Evolutionary conservation across 2,113 vertebrate genomes (phyloP).

Genomic region (Scytalopus superciliaris): DNA sequence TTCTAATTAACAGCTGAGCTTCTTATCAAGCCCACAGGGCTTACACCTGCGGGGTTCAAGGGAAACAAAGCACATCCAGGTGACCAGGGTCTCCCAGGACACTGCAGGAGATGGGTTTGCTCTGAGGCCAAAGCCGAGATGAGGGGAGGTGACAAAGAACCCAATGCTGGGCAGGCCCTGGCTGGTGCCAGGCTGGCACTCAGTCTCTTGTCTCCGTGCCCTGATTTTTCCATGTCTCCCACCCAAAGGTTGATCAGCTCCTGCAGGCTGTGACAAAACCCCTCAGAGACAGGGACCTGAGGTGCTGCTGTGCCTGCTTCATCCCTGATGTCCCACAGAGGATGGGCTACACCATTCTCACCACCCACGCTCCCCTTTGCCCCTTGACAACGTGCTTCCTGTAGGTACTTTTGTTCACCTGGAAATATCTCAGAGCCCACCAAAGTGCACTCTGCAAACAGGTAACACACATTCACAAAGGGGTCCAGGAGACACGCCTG

Average conservation of each 20-base stretch:
- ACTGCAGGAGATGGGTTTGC: background rate
- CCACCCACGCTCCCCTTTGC: rapidly evolving
- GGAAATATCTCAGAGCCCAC: background rate
- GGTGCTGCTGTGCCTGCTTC: rapidly evolving
- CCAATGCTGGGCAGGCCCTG: background rate
- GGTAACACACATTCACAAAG: background rate
- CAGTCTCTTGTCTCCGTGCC: rapidly evolving
- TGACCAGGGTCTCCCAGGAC: background rate
- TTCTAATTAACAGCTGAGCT: background rate
- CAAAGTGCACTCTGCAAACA: background rate
- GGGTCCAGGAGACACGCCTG: no score
- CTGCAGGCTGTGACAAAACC: background rate
- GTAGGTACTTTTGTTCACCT: background rate
- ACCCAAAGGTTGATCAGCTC: background rate
- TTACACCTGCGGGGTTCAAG: background rate
- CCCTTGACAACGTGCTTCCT: background rate
- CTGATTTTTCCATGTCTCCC: background rate
- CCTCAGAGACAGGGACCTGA: background rate
- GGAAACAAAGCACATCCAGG: background rate
- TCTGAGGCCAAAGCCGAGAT: background rate
- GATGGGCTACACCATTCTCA: background rate
- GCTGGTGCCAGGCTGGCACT: rapidly evolving
- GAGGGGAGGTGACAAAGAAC: background rate
- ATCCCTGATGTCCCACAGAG: background rate
- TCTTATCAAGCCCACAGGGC: background rate